Evolutionary conservation across 2,113 vertebrate genomes (phyloP), one percentile per base, ranked within the genome.

Genomic region (Pachypanchax playfairii): DNA sequence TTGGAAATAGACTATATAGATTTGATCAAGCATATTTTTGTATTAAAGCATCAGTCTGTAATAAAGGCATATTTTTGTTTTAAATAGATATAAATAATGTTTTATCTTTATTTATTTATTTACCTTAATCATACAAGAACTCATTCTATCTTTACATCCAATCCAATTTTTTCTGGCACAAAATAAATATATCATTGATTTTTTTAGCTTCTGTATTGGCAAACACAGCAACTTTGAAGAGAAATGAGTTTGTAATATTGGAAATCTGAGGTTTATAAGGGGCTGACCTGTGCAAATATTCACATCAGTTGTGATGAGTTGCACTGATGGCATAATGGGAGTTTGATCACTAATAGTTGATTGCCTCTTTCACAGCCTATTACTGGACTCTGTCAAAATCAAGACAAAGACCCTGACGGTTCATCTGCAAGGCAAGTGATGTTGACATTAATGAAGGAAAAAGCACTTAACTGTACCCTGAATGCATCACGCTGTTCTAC

Each of bases 331-430:
- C 33, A 60, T 28, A 31, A 75, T 67, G 68, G 15, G 49, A 73
- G 54, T 78, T 66, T 69, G 70, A 80, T 78, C 31, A 67, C 53
- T 63, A 69, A 69, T 70, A 69, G 70, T 69, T 56, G 15, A 50
- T 33, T 18, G 28, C 39, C 51, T 73, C 39, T 47, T 60, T 68
- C 41, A 28, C 62, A 75, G 54, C 46, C 59, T 65, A 63, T 72
- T 70, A 69, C 42, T 15, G 29, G 29, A 3, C 28, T 7, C 50
- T 35, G 6, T 31, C 28, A 13, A 18, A 33, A 18, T 15, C 47
- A 29, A 1, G n/a, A 31, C n/a, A 50, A 50, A 31, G 8, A 10
- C n/a, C 31, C 8, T 2, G 22, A 22, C 17, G 70, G 8, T 38
- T 33, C 52, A 28, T 57, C 53, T 57, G 59, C 42, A 26, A 42